Percentiles rank a stretch among this genome's conserved stretches.
phyloP scores from a whole-genome alignment of 2,113 vertebrate species.

The Arizona elegans region DNA sequence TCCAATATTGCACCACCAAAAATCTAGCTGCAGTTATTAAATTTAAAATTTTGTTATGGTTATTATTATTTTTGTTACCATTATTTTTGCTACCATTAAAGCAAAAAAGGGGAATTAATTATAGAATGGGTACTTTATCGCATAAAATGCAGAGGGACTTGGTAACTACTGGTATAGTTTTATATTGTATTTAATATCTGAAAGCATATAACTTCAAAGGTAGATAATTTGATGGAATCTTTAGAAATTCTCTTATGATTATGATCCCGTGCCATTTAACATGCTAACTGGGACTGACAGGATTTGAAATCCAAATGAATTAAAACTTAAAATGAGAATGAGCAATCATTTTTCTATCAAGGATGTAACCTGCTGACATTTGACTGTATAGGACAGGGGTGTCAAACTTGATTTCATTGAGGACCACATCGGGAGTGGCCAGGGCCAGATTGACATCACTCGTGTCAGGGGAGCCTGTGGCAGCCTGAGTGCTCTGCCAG shows the following conservation, averaged over 20 bases:
- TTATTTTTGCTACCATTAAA: not conserved
- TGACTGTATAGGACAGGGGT: not conserved
- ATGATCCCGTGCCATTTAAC: not conserved
- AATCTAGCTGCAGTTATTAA: too few species aligned
- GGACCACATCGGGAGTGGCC: too few species aligned
- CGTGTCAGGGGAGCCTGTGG: too few species aligned
- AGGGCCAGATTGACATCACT: too few species aligned
- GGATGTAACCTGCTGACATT: not conserved
- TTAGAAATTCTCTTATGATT: not conserved
- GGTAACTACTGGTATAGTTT: not conserved
- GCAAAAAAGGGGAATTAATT: not conserved
- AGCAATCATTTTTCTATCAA: not conserved
- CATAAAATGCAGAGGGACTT: not conserved
- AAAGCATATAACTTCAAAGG: not conserved
- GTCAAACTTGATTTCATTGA: too few species aligned
- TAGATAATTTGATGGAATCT: not conserved
- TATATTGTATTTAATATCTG: not conserved
- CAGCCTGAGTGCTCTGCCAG: too few species aligned
- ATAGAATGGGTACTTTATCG: not conserved
- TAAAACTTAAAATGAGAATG: not conserved
- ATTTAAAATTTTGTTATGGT: too few species aligned
- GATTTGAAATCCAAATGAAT: not conserved
- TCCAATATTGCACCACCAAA: too few species aligned
- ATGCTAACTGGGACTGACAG: not conserved
- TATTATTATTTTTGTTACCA: not conserved